Conservation (phyloP, 1,140 invertebrate genomes). For the Palaemon carinicauda region DNA sequence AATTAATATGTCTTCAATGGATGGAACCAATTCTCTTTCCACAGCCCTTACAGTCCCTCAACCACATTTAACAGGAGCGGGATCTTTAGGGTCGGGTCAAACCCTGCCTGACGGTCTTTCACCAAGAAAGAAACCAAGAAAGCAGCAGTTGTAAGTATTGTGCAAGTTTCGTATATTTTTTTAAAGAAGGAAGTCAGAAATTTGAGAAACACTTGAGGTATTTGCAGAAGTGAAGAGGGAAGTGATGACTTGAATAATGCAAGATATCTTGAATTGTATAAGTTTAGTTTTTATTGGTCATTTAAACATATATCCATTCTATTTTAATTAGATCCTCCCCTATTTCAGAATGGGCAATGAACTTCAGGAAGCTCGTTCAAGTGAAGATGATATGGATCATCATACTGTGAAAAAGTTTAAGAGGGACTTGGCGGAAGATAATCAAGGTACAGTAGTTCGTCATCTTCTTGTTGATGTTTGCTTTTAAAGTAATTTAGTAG, state of each 20-base stretch:
- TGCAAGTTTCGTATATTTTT: background rate
- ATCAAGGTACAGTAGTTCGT: background rate
- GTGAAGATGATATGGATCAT: constrained; percentile 76
- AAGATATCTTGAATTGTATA: too few relatives aligned
- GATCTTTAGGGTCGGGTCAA: constrained; percentile 54
- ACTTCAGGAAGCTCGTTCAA: constrained; percentile 71
- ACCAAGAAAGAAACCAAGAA: constrained; percentile 79
- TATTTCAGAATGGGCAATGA: constrained; percentile 72
- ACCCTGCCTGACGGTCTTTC: constrained; percentile 70
- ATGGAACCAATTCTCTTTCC: background rate
- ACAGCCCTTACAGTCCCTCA: constrained; percentile 32
- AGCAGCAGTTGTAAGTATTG: constrained; percentile 74
- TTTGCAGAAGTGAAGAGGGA: too few relatives aligned
- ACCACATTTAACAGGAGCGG: constrained; percentile 11
- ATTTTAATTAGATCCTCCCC: background rate
- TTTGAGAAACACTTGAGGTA: background rate
- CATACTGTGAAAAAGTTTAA: constrained; percentile 71
- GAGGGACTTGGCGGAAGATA: constrained; percentile 65
- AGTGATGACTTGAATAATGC: too few relatives aligned
- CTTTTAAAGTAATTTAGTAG: too few relatives aligned
- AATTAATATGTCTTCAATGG: background rate
- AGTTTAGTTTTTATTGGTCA: too few relatives aligned
- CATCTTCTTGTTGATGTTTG: too few relatives aligned
- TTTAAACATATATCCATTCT: background rate
- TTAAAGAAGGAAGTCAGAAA: background rate